Evolutionary conservation across 2,797 vertebrate genomes (phyloP).

Genomic region (Centropyge bicolor): DNA sequence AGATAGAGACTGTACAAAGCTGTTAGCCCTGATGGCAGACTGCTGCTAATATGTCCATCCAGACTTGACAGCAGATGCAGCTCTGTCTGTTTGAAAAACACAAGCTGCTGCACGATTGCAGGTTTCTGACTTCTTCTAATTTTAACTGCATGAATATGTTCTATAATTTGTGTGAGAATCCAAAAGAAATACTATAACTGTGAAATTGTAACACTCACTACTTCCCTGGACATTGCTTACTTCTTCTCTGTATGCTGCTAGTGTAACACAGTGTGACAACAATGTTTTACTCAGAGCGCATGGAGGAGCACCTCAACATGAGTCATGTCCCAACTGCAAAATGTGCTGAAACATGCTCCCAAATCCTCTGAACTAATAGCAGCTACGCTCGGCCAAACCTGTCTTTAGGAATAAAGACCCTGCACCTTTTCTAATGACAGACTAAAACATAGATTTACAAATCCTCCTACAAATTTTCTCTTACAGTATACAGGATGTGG

Average conservation of each 20-base stretch:
- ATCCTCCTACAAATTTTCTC: neutral
- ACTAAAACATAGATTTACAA: slow-evolving; percentile 2
- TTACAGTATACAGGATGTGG: neutral
- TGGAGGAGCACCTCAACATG: slow-evolving; percentile 22
- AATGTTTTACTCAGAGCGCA: slow-evolving; percentile 21
- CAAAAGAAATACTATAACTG: too few species aligned
- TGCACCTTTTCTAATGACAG: neutral
- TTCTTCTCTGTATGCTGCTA: slow-evolving; percentile 28
- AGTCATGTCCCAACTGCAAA: slow-evolving; percentile 39
- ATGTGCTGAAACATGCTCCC: slow-evolving; percentile 29
- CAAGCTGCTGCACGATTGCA: neutral
- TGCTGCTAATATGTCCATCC: too few species aligned
- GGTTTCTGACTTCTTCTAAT: neutral
- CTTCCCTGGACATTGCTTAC: slow-evolving; percentile 8
- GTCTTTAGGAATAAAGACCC: neutral
- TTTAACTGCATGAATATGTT: neutral
- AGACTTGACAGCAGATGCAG: too few species aligned
- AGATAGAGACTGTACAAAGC: neutral
- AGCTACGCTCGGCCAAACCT: slow-evolving; percentile 9
- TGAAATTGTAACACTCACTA: too few species aligned
- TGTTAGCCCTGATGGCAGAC: too few species aligned
- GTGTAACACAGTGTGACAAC: slow-evolving; percentile 22
- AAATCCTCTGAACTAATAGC: slow-evolving; percentile 36
- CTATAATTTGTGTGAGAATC: neutral
- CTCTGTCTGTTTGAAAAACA: too few species aligned